Base-by-base conservation (phyloP, 2,888 invertebrate genomes). In the Disparrhopalites patrizii region DNA sequence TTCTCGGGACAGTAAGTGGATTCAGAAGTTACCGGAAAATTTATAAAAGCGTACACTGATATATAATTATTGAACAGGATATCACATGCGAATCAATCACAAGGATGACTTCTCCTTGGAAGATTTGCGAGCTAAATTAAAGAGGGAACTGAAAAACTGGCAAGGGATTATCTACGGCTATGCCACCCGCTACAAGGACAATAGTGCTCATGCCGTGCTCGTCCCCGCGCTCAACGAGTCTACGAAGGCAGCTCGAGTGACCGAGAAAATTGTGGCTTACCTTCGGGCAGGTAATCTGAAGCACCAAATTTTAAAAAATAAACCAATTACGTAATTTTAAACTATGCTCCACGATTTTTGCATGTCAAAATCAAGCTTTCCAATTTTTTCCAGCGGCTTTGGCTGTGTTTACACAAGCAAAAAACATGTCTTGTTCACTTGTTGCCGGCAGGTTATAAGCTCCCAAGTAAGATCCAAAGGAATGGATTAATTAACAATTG, bases 71-170 rank as follows among this genome's bases (percentile, higher is more conserved):
- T 58, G 38, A 10, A n/a, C 31, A 73, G 73, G 70, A 36, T 68
- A 67, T 30, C 70, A 71, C 27, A 5, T 73, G 18, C 68, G 61
- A 61, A 66, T 73, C 3, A 52, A 63, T n/a, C 71, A 71, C 33
- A 65, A 54, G n/a, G 63, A 57, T 25, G 43, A 54, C 5, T 62
- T 73, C 2, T 40, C 54, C 7, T 47, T 72, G 3, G 18, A 43
- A n/a, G 52, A 65, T 1, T 31, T 72, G 10, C 28, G 52, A 27
- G 27, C 52, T 1, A 67, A 67, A 58, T 31, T 73, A 27, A 64
- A 58, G 31, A 28, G n/a, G 1, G 64, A 66, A 23, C 40, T 66
- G 5, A 20, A 55, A 10, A 3, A 30, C 15, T 36, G 31, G 15
- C 63, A 54, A 25, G 18, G 38, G 4, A 36, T 13, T 2, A 64